A percentile compares a stretch with the other conserved stretches of the same genome.
phyloP scores from a whole-genome alignment of 2,113 vertebrate genomes.

The Synodontis membranacea region DNA sequence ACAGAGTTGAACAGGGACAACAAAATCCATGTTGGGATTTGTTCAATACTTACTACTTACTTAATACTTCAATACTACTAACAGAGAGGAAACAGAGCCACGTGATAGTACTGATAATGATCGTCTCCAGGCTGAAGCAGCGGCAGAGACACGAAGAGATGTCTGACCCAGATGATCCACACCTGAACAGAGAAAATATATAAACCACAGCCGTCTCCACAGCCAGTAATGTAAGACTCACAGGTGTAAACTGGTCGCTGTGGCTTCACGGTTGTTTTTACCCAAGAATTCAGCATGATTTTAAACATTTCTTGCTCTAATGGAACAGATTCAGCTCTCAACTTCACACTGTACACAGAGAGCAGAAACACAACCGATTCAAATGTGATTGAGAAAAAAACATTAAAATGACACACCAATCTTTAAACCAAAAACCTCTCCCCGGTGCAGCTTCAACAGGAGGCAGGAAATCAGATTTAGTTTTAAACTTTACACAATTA shows the following conservation, averaged over 20 bases:
- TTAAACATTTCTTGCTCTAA: too few relatives aligned
- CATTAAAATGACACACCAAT: too few relatives aligned
- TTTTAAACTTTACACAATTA: too few relatives aligned
- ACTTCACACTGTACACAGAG: too few relatives aligned
- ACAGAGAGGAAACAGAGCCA: not conserved
- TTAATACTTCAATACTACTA: too few relatives aligned
- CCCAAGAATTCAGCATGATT: not conserved
- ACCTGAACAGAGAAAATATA: constrained; percentile 61
- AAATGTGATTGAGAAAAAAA: too few relatives aligned
- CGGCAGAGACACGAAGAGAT: constrained; percentile 74
- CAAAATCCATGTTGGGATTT: not conserved
- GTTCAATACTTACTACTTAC: not conserved
- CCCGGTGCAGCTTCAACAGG: too few relatives aligned
- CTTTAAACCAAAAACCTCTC: too few relatives aligned
- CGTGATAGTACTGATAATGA: constrained; percentile 38
- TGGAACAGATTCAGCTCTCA: too few relatives aligned
- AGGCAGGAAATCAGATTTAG: too few relatives aligned
- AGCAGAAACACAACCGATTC: not conserved
- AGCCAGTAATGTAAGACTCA: too few relatives aligned
- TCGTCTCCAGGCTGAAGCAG: constrained; percentile 80
- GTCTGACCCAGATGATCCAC: constrained; percentile 78
- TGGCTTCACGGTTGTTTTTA: not conserved
- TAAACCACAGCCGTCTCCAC: too few relatives aligned
- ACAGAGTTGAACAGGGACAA: not conserved
- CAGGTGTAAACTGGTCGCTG: not conserved